Percentiles rank a stretch among this genome's conserved stretches.
These are phyloP conservation scores for Salvelinus fontinalis DNA, from an alignment of 2,113 vertebrate species.

Conservation along the genomic window DNA sequence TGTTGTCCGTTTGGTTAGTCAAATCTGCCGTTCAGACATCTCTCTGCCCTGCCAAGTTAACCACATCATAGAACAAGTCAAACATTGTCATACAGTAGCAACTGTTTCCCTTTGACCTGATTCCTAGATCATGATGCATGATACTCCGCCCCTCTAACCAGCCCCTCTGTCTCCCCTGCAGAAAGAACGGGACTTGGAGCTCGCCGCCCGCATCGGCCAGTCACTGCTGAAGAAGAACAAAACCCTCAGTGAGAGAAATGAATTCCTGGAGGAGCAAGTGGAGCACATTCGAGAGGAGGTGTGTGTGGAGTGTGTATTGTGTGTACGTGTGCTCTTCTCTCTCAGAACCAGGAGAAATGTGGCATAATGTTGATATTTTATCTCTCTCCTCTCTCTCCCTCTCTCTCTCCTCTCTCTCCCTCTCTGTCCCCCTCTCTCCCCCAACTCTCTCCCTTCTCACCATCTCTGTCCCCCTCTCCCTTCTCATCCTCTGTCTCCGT, in stretches of 20 bases:
- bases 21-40: background rate
- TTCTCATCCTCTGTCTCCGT: background rate
- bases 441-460: no score
- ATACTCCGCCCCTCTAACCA: background rate
- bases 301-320: background rate
- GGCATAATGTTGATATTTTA: no score
- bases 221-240: slow-evolving; percentile 98
- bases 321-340: background rate
- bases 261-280: slow-evolving; percentile 92
- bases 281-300: slow-evolving; percentile 93
- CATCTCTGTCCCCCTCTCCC: background rate
- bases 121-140: background rate
- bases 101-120: background rate
- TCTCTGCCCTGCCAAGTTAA: background rate
- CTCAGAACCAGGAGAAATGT: no score
- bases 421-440: no score
- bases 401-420: no score
- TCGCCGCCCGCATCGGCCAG: slow-evolving; percentile 96
- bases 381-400: background rate
- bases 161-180: slow-evolving; percentile 48
- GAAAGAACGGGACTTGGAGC: slow-evolving; percentile 99
- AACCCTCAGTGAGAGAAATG: slow-evolving; percentile 90
- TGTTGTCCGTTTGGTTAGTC: background rate
- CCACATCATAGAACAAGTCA: background rate
- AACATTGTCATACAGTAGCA: background rate